Conservation (phyloP, 1,140 invertebrate genomes). For the Branchinecta lindahli region DNA sequence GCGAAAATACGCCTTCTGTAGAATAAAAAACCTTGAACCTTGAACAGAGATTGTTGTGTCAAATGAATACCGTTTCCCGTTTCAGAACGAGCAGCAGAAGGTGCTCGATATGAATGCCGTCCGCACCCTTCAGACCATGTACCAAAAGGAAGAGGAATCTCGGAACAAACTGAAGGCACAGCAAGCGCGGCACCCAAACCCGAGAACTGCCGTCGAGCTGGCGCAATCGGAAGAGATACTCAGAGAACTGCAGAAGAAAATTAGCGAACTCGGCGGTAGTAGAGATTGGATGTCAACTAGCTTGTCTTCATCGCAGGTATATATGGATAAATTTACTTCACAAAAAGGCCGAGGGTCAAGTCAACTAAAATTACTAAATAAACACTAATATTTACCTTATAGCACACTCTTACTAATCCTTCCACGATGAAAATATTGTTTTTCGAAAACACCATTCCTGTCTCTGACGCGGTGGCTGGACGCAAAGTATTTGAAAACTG, state of each 20-base stretch:
- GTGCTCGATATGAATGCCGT: slow-evolving; percentile 56
- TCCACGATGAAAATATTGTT: no score
- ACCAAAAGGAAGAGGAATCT: slow-evolving; percentile 59
- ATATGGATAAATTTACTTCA: no score
- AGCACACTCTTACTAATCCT: no score
- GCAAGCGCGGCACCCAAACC: slow-evolving; percentile 37
- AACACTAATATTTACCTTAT: no score
- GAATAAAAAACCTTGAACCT: no score
- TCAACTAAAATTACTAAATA: no score
- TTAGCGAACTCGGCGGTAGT: slow-evolving; percentile 24
- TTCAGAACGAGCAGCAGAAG: slow-evolving; percentile 54
- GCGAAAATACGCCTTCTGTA: no score
- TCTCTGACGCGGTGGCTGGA: no score
- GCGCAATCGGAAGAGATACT: slow-evolving; percentile 43
- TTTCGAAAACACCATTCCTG: no score
- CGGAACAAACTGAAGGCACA: slow-evolving; percentile 49
- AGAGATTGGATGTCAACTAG: neutral
- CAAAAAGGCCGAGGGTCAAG: no score
- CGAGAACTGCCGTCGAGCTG: slow-evolving; percentile 37
- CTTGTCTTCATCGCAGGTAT: neutral
- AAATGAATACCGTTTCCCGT: slow-evolving; percentile 19
- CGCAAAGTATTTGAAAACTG: no score
- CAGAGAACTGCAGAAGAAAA: slow-evolving; percentile 42
- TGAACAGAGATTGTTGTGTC: no score
- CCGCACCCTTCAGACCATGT: slow-evolving; percentile 57